Percentiles rank a stretch among this genome's conserved stretches.
Evolutionary conservation across 2,888 invertebrate genomes (phyloP).

Genomic region (Cepaea hortensis): DNA sequence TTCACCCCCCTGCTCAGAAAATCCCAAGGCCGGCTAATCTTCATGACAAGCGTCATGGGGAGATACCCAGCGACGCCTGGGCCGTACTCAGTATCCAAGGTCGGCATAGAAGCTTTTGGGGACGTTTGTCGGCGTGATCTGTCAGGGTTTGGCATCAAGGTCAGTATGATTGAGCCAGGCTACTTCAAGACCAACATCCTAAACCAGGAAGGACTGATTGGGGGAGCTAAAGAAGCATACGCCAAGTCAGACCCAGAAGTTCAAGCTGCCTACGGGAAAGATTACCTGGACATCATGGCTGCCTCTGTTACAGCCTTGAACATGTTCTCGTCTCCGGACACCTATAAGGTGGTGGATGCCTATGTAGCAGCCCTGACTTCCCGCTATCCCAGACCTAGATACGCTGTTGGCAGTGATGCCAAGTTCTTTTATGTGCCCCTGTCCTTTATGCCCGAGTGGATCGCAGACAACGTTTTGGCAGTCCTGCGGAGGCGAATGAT

Average conservation of each 20-base stretch:
- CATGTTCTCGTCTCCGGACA: background rate
- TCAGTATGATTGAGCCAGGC: conserved; percentile 27
- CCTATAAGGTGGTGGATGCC: conserved; percentile 34
- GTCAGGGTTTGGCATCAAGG: conserved; percentile 26
- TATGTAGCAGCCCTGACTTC: conserved; percentile 28
- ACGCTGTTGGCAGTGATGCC: conserved; percentile 34
- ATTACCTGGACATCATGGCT: background rate
- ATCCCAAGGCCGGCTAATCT: conserved; percentile 43
- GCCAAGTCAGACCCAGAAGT: background rate
- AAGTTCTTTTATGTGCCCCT: conserved; percentile 15
- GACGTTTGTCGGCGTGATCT: conserved; percentile 8
- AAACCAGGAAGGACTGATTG: background rate
- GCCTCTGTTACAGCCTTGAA: background rate
- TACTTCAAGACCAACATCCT: conserved; percentile 21
- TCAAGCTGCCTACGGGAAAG: conserved; percentile 9
- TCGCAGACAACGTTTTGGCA: background rate
- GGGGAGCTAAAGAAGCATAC: background rate
- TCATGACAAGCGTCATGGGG: conserved; percentile 40
- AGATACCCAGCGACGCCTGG: background rate
- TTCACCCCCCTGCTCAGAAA: conserved; percentile 45
- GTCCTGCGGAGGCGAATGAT: background rate
- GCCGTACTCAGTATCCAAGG: conserved; percentile 32
- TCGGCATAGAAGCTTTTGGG: conserved; percentile 27
- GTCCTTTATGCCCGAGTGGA: conserved; percentile 13
- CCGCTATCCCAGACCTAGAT: conserved; percentile 27